These are phyloP conservation scores for Bovichtus variegatus DNA, from an alignment of 2,797 vertebrate genomes.

Conservation along the genomic window DNA sequence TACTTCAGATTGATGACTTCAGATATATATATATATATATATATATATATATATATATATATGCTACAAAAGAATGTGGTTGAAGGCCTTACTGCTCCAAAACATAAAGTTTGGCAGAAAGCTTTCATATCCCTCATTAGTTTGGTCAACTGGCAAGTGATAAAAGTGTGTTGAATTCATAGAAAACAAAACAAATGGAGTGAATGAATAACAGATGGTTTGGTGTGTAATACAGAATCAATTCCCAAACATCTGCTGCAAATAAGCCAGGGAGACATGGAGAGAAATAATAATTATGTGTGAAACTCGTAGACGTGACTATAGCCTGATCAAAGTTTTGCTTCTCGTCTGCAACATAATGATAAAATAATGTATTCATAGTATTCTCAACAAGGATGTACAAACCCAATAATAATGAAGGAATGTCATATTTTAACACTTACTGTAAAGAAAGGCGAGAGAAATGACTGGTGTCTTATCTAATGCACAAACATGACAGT, in stretches of 20 bases:
- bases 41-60: conserved; percentile 33
- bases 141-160: conserved; percentile 78
- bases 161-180: conserved; percentile 81
- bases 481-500: background rate
- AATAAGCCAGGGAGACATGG: conserved; percentile 56
- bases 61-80: conserved; percentile 52
- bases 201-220: conserved; percentile 82
- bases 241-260: conserved; percentile 80
- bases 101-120: conserved; percentile 65
- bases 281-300: conserved; percentile 61
- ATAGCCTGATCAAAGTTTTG: conserved; percentile 43
- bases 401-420: conserved; percentile 29
- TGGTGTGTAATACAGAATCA: conserved; percentile 70
- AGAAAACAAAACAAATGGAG: conserved; percentile 79
- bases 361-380: conserved; percentile 20
- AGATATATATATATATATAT: conserved; percentile 29
- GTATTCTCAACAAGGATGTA: conserved; percentile 12
- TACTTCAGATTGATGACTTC: conserved; percentile 46
- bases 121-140: conserved; percentile 78
- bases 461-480: background rate
- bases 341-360: conserved; percentile 29
- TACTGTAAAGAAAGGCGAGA: conserved; percentile 17
- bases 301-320: conserved; percentile 52
- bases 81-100: conserved; percentile 38
- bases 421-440: conserved; percentile 13